phyloP scores from a whole-genome alignment of 1,140 invertebrate genomes.

The Drosophila tani region DNA sequence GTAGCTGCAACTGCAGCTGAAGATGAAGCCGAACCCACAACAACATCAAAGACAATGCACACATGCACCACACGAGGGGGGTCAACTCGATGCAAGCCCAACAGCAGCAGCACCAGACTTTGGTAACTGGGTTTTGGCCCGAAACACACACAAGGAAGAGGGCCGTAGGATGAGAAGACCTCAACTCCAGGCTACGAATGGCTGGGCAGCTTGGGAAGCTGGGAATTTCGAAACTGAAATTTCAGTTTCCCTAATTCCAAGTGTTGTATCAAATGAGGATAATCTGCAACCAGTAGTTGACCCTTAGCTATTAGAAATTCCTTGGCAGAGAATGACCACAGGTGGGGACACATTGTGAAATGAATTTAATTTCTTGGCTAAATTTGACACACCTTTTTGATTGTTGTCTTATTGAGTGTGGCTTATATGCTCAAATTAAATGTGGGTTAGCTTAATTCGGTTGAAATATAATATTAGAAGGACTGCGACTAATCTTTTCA shows the following conservation, averaged over 20 bases:
- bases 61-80: slow-evolving; percentile 31
- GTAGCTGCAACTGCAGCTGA: slow-evolving; percentile 44
- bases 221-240: slow-evolving; percentile 20
- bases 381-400: background rate
- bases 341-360: background rate
- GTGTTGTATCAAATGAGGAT: slow-evolving; percentile 25
- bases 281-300: slow-evolving; percentile 23
- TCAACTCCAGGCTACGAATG: slow-evolving; percentile 13
- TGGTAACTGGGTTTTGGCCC: slow-evolving; percentile 34
- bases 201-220: slow-evolving; percentile 2
- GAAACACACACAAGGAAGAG: slow-evolving; percentile 4
- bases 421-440: no score
- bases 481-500: background rate
- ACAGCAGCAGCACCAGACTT: slow-evolving; percentile 22
- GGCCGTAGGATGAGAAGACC: slow-evolving; percentile 12
- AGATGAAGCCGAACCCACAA: slow-evolving; percentile 43
- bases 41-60: slow-evolving; percentile 75
- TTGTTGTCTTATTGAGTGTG: no score
- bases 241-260: slow-evolving; percentile 37
- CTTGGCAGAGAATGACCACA: background rate
- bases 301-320: slow-evolving; percentile 11
- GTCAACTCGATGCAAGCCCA: slow-evolving; percentile 36
- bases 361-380: background rate
- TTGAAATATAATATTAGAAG: background rate
- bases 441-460: background rate